phyloP scores from a whole-genome alignment of 1,140 invertebrate species.

The Zaprionus ornatus region DNA sequence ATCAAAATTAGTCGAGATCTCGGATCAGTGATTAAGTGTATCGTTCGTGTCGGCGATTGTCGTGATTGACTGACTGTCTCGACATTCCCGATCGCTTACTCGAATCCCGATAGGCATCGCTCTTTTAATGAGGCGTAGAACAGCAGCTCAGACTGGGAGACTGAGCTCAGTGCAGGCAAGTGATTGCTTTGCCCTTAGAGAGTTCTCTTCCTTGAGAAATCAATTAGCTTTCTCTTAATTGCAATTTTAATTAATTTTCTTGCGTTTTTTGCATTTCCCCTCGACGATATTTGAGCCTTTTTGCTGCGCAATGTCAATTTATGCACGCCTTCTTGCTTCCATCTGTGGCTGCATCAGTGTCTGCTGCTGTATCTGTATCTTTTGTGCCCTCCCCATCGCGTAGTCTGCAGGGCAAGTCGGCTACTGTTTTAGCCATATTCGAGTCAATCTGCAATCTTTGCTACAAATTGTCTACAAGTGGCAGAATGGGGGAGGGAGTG shows the following conservation, averaged over 20 bases:
- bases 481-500: not conserved
- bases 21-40: constrained; percentile 48
- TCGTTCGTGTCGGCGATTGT: constrained; percentile 34
- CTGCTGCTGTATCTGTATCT: constrained; percentile 36
- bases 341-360: constrained; percentile 12
- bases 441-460: constrained; percentile 34
- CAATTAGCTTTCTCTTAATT: not conserved
- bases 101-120: constrained; percentile 53
- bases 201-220: not conserved
- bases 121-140: constrained; percentile 40
- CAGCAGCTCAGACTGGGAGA: not conserved
- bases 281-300: constrained; percentile 13
- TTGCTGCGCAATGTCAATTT: constrained; percentile 47
- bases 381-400: constrained; percentile 25
- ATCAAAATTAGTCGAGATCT: constrained; percentile 68
- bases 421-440: constrained; percentile 56
- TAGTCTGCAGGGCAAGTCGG: constrained; percentile 30
- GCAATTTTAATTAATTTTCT: not conserved
- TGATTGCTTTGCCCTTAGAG: no score
- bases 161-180: not conserved
- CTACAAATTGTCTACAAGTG: constrained; percentile 58
- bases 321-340: constrained; percentile 59
- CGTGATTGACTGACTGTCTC: constrained; percentile 50
- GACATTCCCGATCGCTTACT: constrained; percentile 11
- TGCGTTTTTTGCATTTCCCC: not conserved